Evolutionary conservation across 1,140 invertebrate species (phyloP), one percentile per base, ranked within the genome.

Genomic region (Drosophila bocki): DNA sequence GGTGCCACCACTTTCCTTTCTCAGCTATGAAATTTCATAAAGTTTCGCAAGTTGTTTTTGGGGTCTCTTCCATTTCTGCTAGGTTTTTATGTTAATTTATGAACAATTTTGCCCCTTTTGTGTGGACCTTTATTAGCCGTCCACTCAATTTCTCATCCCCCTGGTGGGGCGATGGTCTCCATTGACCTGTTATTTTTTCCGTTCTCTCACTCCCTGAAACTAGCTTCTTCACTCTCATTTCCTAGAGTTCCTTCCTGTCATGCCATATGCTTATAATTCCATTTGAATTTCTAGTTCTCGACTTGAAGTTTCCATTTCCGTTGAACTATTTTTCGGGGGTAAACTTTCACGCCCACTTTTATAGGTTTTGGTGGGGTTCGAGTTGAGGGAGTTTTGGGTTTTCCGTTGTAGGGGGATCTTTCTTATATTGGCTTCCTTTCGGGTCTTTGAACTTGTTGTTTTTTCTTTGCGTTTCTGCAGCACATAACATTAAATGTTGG

Each of bases 301-400:
- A 68, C 67, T 75, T 78, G 83, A 77, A 86, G 80, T 79, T 86
- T 86, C 62, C 83, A 88, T 83, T 87, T 87, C 83, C 83, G 84
- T 57, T 83, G 67, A 80, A 83, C 84, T 88, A 80, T 88, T 80
- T 56, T 86, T 76, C 42, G 60, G 74, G 48, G 58, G 70, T 56
- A 39, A 32, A 54, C 44, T 76, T 76, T n/a, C 59, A 63, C 70
- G 26, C 63, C 75, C 58, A 47, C 47, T 60, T 75, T 57, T 67
- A 74, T 74, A 39, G 57, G 29, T 35, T 57, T 17, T 5, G 48
- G 9, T 17, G 48, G 12, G 26, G 26, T 29, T 29, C 5, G 5
- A 29, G 26, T 29, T 5, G 26, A 6, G 26, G 5, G 26, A 13
- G 37, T 13, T 13, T 56, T 22, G 9, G 33, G 15, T 26, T 26